Evolutionary conservation across 2,113 vertebrate genomes (phyloP).

Genomic region (Sylvilagus bachmani): DNA sequence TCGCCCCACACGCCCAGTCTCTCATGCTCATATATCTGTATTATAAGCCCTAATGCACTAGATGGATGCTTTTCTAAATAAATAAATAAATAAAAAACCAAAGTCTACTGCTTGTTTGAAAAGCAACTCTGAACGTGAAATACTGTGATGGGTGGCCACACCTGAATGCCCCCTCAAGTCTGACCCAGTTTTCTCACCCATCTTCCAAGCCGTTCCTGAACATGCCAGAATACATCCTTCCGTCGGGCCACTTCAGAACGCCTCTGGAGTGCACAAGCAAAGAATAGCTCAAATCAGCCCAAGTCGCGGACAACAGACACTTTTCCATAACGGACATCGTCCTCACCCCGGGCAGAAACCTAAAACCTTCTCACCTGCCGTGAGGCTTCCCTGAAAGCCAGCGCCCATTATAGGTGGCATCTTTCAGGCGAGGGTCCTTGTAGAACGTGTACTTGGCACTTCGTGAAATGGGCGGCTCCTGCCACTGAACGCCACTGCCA

Average conservation of each 20-base stretch:
- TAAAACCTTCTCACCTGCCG: constrained; percentile 91
- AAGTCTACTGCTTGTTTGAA: constrained; percentile 6
- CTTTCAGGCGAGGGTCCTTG: constrained; percentile 96
- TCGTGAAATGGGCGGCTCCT: constrained; percentile 95
- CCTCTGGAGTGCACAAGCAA: constrained; percentile 89
- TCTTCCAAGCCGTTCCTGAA: constrained; percentile 97
- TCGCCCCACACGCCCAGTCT: neutral
- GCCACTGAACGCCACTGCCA: constrained; percentile 87
- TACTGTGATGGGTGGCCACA: neutral
- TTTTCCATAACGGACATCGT: neutral
- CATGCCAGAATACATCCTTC: constrained; percentile 94
- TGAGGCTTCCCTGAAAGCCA: constrained; percentile 97
- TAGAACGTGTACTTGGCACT: constrained; percentile 97
- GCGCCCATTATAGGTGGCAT: constrained; percentile 94
- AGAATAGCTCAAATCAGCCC: neutral
- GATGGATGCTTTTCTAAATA: neutral
- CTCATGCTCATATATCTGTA: neutral
- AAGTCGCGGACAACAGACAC: neutral
- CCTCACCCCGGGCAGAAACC: neutral
- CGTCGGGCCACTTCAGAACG: constrained; percentile 95
- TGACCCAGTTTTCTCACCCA: constrained; percentile 90
- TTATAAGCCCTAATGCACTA: neutral
- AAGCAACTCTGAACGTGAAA: constrained; percentile 14
- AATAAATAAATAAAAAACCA: neutral
- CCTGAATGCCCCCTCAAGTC: neutral